phyloP scores from a whole-genome alignment of 1,140 invertebrate genomes.

The Hyphantria cunea region DNA sequence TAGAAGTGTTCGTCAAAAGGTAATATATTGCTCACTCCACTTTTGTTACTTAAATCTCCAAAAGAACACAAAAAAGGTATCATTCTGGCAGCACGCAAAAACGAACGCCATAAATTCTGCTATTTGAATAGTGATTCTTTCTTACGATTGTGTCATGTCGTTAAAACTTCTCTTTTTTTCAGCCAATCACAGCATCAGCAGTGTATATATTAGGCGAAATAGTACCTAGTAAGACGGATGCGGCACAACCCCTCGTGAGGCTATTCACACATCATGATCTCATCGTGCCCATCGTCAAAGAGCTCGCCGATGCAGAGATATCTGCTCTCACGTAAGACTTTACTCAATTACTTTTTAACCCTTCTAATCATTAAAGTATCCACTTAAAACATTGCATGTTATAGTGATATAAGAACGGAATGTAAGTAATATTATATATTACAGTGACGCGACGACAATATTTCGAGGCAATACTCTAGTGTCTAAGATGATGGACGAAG shows the following conservation, averaged over 20 bases:
- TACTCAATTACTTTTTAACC: not conserved
- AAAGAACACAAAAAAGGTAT: too few species aligned
- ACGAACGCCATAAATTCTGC: too few species aligned
- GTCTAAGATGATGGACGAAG: conserved; percentile 97
- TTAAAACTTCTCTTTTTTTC: conserved; percentile 33
- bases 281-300: conserved; percentile 91
- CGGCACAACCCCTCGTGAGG: conserved; percentile 92
- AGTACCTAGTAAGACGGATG: conserved; percentile 91
- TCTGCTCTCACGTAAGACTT: conserved; percentile 91
- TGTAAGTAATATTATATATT: conserved; percentile 3
- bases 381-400: not conserved
- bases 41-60: too few species aligned
- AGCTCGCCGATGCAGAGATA: conserved; percentile 92
- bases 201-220: conserved; percentile 94
- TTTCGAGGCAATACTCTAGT: conserved; percentile 96
- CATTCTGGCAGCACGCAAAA: too few species aligned
- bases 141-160: too few species aligned
- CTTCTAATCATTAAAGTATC: not conserved
- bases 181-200: conserved; percentile 92
- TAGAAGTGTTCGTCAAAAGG: conserved; percentile 87
- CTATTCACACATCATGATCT: conserved; percentile 92
- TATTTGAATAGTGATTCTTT: conserved; percentile 1
- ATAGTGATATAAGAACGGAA: too few species aligned
- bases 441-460: conserved; percentile 94
- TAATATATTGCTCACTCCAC: conserved; percentile 46